Conservation (phyloP, 1,140 invertebrate genomes). For the Spodoptera litura region DNA sequence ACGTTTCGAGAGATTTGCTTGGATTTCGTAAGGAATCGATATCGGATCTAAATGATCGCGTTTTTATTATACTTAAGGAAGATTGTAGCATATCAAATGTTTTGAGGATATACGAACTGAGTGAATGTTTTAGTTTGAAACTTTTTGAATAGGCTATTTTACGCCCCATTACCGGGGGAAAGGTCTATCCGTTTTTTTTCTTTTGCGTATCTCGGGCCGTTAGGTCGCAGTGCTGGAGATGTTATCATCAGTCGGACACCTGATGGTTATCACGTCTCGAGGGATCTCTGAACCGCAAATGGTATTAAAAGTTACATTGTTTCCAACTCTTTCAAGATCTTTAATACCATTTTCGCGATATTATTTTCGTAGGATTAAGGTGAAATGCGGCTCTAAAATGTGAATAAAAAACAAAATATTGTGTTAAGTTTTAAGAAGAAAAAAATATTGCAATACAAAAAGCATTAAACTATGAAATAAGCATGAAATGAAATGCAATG, state of each 20-base stretch:
- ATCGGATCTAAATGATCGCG: constrained; percentile 37
- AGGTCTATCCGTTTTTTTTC: constrained; percentile 29
- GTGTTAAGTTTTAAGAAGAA: not conserved
- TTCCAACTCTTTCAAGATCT: not conserved
- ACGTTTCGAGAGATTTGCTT: constrained; percentile 36
- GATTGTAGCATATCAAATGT: constrained; percentile 37
- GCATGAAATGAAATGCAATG: too few species aligned
- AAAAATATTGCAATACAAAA: not conserved
- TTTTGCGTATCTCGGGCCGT: constrained; percentile 17
- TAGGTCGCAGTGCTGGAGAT: constrained; percentile 9
- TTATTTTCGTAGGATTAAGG: not conserved
- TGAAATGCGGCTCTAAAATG: too few species aligned
- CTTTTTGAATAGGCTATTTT: constrained; percentile 37
- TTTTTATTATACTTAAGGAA: constrained; percentile 19
- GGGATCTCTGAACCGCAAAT: constrained; percentile 11
- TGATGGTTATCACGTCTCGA: constrained; percentile 10
- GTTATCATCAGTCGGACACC: constrained; percentile 28
- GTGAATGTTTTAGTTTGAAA: constrained; percentile 26
- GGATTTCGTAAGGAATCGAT: constrained; percentile 40
- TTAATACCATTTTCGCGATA: not conserved
- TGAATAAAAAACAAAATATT: too few species aligned
- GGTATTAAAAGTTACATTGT: constrained; percentile 10
- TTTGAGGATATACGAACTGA: constrained; percentile 3
- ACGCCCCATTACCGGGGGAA: constrained; percentile 23
- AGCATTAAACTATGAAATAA: too few species aligned